Conservation (phyloP, 1,140 invertebrate genomes). For the Cyphomyrmex costatus region DNA sequence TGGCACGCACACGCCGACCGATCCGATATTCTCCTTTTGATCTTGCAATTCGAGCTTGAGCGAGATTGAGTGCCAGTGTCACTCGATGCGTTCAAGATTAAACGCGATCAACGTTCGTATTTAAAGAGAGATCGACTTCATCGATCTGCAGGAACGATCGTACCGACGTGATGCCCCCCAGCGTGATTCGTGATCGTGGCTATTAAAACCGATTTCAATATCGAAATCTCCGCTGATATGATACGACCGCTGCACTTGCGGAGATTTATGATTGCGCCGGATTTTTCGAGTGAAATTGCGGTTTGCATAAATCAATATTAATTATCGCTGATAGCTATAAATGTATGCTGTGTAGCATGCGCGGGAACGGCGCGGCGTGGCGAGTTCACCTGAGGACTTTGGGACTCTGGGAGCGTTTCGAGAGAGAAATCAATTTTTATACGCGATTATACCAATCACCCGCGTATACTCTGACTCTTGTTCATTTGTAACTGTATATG, state of each 20-base stretch:
- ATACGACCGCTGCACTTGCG: constrained; percentile 58
- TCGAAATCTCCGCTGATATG: constrained; percentile 56
- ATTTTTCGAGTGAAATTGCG: constrained; percentile 39
- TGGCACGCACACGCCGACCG: constrained; percentile 37
- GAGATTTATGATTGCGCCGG: constrained; percentile 52
- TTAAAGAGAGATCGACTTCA: constrained; percentile 71
- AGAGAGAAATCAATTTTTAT: constrained; percentile 34
- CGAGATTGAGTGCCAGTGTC: constrained; percentile 72
- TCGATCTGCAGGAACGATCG: constrained; percentile 68
- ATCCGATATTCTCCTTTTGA: constrained; percentile 53
- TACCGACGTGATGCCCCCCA: constrained; percentile 66
- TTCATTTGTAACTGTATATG: background rate
- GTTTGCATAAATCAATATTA: constrained; percentile 63
- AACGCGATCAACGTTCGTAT: constrained; percentile 67
- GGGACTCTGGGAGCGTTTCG: background rate
- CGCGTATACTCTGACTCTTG: background rate
- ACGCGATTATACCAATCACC: constrained; percentile 13
- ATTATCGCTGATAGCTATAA: constrained; percentile 57
- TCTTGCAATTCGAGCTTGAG: constrained; percentile 43
- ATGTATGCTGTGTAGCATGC: background rate
- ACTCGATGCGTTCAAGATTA: constrained; percentile 70
- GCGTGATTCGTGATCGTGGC: constrained; percentile 60
- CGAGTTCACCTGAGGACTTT: constrained; percentile 20
- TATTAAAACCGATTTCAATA: constrained; percentile 64
- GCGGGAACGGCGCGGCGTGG: background rate